Percentiles rank a stretch among this genome's conserved stretches.
Conservation (phyloP, 2,797 vertebrate species). For the Phrynocephalus forsythii region DNA sequence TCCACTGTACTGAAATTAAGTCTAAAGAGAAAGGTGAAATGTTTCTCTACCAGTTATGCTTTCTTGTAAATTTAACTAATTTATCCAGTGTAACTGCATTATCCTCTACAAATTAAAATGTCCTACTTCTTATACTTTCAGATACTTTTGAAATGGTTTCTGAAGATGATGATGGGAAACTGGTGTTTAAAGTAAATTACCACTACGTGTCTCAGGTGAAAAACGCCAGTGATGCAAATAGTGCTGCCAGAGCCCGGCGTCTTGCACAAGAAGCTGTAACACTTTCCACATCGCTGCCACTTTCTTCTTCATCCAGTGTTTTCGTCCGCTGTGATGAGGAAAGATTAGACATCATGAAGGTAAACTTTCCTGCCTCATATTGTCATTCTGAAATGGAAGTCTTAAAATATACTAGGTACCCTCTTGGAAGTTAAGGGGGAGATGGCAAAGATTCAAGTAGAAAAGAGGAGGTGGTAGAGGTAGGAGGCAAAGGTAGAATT, state of each 20-base stretch:
- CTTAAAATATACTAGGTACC: not conserved
- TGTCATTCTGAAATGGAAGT: too few species aligned
- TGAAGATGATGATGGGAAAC: constrained; percentile 95
- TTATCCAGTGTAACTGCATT: constrained; percentile 1
- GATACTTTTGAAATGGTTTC: constrained; percentile 99
- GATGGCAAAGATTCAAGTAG: not conserved
- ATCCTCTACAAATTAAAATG: not conserved
- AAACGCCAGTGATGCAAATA: constrained; percentile 96
- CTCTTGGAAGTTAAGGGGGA: not conserved
- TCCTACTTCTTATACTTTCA: constrained; percentile 61
- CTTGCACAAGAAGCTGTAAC: constrained; percentile 98
- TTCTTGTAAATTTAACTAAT: not conserved
- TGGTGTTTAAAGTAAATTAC: constrained; percentile 98
- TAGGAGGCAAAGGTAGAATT: not conserved
- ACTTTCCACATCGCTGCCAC: constrained; percentile 95
- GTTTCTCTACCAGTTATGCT: not conserved
- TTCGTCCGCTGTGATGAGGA: constrained; percentile 98
- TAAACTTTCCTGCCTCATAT: constrained; percentile 59
- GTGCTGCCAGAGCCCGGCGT: constrained; percentile 92
- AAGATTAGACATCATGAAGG: constrained; percentile 99
- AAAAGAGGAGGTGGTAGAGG: not conserved
- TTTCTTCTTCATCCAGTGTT: constrained; percentile 95
- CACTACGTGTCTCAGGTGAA: constrained; percentile 99
- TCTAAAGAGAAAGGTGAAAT: not conserved
- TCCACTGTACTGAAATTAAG: not conserved